Conservation (phyloP, 1,140 invertebrate species). For the Drosophila sulfurigaster region DNA sequence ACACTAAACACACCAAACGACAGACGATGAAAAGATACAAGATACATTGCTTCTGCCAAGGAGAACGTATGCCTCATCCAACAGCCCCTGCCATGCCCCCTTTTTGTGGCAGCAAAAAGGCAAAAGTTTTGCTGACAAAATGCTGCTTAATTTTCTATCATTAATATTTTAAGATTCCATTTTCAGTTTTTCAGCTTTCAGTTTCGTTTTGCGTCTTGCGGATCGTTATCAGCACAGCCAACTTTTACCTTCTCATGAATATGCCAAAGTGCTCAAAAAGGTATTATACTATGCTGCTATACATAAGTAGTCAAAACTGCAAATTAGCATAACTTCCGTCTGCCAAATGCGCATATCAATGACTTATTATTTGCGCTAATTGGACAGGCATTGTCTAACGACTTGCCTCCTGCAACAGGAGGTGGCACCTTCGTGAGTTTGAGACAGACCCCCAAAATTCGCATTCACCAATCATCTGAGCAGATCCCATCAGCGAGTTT, state of each 20-base stretch:
- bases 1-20: neutral
- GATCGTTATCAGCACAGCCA: conserved; percentile 61
- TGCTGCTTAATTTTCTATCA: conserved; percentile 70
- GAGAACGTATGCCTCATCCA: conserved; percentile 2
- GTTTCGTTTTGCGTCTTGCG: conserved; percentile 31
- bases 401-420: conserved; percentile 16
- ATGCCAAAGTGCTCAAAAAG: conserved; percentile 10
- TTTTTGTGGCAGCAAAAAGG: neutral
- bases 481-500: conserved; percentile 44
- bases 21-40: conserved; percentile 49
- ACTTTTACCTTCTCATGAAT: conserved; percentile 32
- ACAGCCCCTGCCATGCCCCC: neutral
- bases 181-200: conserved; percentile 49
- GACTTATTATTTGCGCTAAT: conserved; percentile 63
- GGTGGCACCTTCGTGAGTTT: conserved; percentile 9
- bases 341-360: conserved; percentile 46
- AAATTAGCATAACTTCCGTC: conserved; percentile 80
- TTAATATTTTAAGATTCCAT: conserved; percentile 67
- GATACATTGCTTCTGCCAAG: conserved; percentile 43
- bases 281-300: neutral
- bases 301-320: conserved; percentile 40
- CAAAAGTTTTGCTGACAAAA: conserved; percentile 56
- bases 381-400: conserved; percentile 43
- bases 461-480: neutral
- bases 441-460: neutral